Conservation (phyloP, 2,888 invertebrate species). For the Heliconius cydno region DNA sequence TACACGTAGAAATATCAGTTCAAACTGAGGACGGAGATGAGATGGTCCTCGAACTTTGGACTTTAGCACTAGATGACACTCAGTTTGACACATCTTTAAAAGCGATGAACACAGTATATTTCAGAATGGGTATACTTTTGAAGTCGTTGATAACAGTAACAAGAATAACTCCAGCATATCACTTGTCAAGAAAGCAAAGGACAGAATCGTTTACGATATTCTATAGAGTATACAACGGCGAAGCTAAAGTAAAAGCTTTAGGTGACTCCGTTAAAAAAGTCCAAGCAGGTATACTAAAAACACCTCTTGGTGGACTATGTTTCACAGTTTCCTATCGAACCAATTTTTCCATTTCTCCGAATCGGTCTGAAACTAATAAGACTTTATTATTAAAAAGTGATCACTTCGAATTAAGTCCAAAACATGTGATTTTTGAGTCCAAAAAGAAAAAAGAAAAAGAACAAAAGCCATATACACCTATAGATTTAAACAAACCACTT, state of each 20-base stretch:
- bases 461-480: slow-evolving; percentile 59
- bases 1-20: slow-evolving; percentile 95
- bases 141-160: slow-evolving; percentile 96
- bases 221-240: slow-evolving; percentile 93
- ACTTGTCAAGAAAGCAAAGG: slow-evolving; percentile 93
- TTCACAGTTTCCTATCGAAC: slow-evolving; percentile 94
- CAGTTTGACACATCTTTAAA: slow-evolving; percentile 86
- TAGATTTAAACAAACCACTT: slow-evolving; percentile 88
- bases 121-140: slow-evolving; percentile 95
- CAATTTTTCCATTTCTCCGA: slow-evolving; percentile 95
- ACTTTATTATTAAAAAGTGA: slow-evolving; percentile 95
- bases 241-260: slow-evolving; percentile 88
- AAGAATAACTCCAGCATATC: slow-evolving; percentile 96
- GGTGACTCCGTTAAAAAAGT: slow-evolving; percentile 92
- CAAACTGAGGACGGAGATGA: slow-evolving; percentile 95
- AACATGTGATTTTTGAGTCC: slow-evolving; percentile 83
- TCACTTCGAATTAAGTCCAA: slow-evolving; percentile 92
- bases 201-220: slow-evolving; percentile 95
- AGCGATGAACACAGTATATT: slow-evolving; percentile 93
- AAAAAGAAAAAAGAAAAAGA: slow-evolving; percentile 84
- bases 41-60: slow-evolving; percentile 96
- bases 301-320: slow-evolving; percentile 93
- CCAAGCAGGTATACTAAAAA: slow-evolving; percentile 93
- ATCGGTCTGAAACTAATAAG: slow-evolving; percentile 87
- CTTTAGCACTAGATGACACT: slow-evolving; percentile 87